Evolutionary conservation across 2,113 vertebrate genomes (phyloP).

Genomic region (Mastomys coucha): DNA sequence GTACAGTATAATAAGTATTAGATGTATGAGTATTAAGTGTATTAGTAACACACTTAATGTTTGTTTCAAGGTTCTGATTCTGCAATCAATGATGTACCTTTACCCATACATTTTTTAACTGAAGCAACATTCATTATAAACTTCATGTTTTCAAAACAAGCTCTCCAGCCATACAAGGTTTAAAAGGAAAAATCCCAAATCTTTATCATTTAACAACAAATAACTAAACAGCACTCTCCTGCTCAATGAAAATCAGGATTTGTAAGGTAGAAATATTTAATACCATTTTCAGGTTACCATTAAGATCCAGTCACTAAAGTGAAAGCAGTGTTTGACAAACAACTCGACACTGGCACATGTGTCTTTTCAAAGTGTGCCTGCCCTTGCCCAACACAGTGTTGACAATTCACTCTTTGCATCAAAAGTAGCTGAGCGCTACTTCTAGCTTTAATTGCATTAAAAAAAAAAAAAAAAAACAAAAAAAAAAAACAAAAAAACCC

Average conservation of each 20-base stretch:
- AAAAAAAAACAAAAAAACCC: constrained; percentile 78
- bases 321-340: constrained; percentile 85
- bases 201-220: constrained; percentile 80
- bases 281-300: constrained; percentile 79
- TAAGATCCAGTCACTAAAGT: constrained; percentile 83
- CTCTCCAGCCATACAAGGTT: constrained; percentile 66
- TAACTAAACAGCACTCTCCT: constrained; percentile 80
- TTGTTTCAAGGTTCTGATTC: constrained; percentile 76
- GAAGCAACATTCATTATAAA: constrained; percentile 78
- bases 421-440: constrained; percentile 90
- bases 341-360: constrained; percentile 76
- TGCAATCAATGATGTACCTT: constrained; percentile 68
- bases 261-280: constrained; percentile 80
- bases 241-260: constrained; percentile 78
- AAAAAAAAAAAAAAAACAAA: constrained; percentile 71
- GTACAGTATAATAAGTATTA: constrained; percentile 80
- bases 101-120: constrained; percentile 57
- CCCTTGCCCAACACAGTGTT: constrained; percentile 81
- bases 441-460: constrained; percentile 86
- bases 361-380: constrained; percentile 74
- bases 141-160: constrained; percentile 81
- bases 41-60: constrained; percentile 84
- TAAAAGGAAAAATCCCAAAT: constrained; percentile 59
- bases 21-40: constrained; percentile 86
- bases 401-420: constrained; percentile 84